Evolutionary conservation across 2,797 vertebrate genomes (phyloP).

Genomic region (Sebastes steindachneri): DNA sequence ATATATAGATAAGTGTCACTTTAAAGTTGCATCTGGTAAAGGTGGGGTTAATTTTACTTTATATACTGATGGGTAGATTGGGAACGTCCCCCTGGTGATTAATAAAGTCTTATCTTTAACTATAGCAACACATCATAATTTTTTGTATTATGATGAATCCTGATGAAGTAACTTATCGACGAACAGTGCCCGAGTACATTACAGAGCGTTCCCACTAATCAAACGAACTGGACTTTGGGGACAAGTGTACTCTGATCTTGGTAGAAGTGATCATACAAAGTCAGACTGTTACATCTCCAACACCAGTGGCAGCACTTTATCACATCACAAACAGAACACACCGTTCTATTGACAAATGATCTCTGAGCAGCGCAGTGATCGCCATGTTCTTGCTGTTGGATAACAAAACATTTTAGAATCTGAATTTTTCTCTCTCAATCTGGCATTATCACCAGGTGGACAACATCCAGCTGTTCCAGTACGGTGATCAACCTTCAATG

Average conservation of each 20-base stretch:
- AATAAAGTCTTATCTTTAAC: not conserved
- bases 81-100: not conserved
- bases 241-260: no score
- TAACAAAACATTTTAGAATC: not conserved
- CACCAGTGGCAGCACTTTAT: not conserved
- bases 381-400: not conserved
- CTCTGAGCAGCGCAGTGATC: not conserved
- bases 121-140: not conserved
- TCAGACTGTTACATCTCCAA: not conserved
- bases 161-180: no score
- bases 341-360: not conserved
- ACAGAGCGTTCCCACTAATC: no score
- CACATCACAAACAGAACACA: not conserved
- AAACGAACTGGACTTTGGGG: no score
- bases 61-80: not conserved
- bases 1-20: not conserved
- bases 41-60: not conserved
- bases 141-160: not conserved
- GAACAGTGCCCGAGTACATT: no score
- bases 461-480: slow-evolving; percentile 26
- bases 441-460: slow-evolving; percentile 12
- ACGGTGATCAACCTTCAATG: slow-evolving; percentile 19
- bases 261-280: not conserved
- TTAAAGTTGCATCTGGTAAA: not conserved
- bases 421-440: not conserved